Evolutionary conservation across 2,113 vertebrate species (phyloP).

Genomic region (Chionis minor): DNA sequence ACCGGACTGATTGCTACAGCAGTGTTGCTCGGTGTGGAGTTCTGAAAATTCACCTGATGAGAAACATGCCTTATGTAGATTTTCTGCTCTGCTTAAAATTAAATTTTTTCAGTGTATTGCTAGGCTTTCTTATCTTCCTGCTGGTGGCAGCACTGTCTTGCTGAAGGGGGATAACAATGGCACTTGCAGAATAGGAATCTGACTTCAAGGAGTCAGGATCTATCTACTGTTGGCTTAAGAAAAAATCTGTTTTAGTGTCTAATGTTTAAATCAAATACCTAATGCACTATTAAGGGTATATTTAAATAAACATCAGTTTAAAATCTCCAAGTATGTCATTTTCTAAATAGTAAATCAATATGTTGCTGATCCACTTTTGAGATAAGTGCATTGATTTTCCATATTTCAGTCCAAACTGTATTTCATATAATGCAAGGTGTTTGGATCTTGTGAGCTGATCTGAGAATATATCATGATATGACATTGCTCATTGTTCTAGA

Average conservation of each 20-base stretch:
- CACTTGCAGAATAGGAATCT: background rate
- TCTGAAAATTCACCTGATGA: background rate
- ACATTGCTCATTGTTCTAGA: background rate
- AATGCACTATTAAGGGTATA: background rate
- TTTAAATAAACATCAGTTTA: background rate
- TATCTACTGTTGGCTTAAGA: background rate
- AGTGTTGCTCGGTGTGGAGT: background rate
- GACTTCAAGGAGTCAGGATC: background rate
- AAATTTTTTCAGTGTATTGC: background rate
- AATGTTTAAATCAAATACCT: background rate
- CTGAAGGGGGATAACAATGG: background rate
- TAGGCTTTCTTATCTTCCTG: slow-evolving; percentile 39
- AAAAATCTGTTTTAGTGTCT: background rate
- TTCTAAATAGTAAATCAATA: background rate
- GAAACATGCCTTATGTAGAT: background rate
- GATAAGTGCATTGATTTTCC: slow-evolving; percentile 1
- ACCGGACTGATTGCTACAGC: background rate
- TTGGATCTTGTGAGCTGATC: background rate
- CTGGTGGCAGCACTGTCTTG: slow-evolving; percentile 65
- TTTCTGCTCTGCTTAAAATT: background rate
- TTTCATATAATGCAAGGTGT: background rate
- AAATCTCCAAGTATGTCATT: background rate
- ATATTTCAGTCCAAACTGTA: background rate
- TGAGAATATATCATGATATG: background rate
- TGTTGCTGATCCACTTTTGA: background rate